A percentile compares a stretch with the other conserved stretches of the same genome.
phyloP scores from a whole-genome alignment of 2,113 vertebrate genomes.

The Toxotes jaculatrix region DNA sequence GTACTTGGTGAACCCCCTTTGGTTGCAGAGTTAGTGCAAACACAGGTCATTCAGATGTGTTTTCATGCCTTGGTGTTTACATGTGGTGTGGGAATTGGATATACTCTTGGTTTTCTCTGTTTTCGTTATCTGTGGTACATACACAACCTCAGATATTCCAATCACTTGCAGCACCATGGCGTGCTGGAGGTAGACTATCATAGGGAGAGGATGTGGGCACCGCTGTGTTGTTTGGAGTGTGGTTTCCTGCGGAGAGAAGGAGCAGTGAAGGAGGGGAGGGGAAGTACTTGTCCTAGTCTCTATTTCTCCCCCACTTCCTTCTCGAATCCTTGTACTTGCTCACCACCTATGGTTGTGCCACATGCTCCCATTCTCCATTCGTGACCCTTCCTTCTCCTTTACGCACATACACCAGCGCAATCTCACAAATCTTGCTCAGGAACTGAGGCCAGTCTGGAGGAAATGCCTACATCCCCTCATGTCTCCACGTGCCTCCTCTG shows the following conservation, averaged over 20 bases:
- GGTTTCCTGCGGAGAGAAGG: constrained; percentile 73
- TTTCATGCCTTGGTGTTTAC: constrained; percentile 28
- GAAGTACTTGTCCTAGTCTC: constrained; percentile 52
- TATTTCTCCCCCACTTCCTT: constrained; percentile 63
- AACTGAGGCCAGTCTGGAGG: constrained; percentile 70
- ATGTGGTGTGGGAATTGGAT: constrained; percentile 42
- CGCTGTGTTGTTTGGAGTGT: constrained; percentile 74
- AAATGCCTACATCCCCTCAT: constrained; percentile 74
- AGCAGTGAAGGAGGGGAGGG: constrained; percentile 47
- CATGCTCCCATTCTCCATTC: constrained; percentile 37
- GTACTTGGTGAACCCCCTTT: constrained; percentile 44
- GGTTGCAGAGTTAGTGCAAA: constrained; percentile 54
- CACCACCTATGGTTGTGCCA: constrained; percentile 38
- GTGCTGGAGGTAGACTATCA: constrained; percentile 44
- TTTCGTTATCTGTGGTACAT: constrained; percentile 56
- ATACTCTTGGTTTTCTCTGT: constrained; percentile 20
- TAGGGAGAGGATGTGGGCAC: constrained; percentile 62
- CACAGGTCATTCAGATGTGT: constrained; percentile 25
- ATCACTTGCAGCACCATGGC: constrained; percentile 18
- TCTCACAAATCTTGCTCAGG: constrained; percentile 65
- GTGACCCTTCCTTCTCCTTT: constrained; percentile 36
- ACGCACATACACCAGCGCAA: constrained; percentile 58
- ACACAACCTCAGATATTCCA: constrained; percentile 40
- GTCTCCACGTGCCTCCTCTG: constrained; percentile 67
- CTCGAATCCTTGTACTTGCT: constrained; percentile 55